phyloP scores from a whole-genome alignment of 2,888 invertebrate genomes.

The Aporophyla nigra region DNA sequence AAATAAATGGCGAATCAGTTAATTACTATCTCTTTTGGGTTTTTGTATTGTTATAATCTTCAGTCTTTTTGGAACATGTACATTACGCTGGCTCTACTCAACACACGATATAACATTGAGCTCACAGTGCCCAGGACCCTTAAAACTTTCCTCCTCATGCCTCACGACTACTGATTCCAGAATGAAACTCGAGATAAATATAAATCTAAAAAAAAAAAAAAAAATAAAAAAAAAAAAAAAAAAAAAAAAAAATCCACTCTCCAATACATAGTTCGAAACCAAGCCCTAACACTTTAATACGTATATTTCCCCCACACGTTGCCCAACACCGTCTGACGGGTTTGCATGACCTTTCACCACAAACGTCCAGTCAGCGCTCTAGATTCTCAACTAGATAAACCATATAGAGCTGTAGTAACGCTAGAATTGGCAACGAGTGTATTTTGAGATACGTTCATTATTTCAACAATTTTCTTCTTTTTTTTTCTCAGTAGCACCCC shows the following conservation, averaged over 20 bases:
- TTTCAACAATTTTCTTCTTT: neutral
- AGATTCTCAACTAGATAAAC: conserved; percentile 83
- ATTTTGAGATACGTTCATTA: neutral
- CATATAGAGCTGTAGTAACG: conserved; percentile 44
- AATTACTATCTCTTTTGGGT: too few relatives aligned
- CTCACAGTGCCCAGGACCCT: neutral
- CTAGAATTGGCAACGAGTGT: conserved; percentile 22
- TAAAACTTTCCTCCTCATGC: neutral
- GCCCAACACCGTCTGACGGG: conserved; percentile 78
- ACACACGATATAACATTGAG: neutral
- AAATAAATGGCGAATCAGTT: neutral
- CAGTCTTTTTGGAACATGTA: neutral
- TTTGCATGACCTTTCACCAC: conserved; percentile 86
- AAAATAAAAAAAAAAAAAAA: neutral
- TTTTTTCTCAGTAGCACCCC: too few relatives aligned
- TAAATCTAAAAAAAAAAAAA: neutral
- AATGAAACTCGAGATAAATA: neutral
- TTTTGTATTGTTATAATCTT: too few relatives aligned
- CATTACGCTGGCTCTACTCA: neutral
- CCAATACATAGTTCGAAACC: conserved; percentile 18
- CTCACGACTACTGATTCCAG: neutral
- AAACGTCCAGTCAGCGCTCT: conserved; percentile 84
- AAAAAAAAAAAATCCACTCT: conserved; percentile 15
- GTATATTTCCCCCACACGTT: conserved; percentile 66
- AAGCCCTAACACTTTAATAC: conserved; percentile 40